Evolutionary conservation across 2,797 vertebrate species (phyloP), one percentile per base, ranked within the genome.

Genomic region (Borostomias antarcticus): DNA sequence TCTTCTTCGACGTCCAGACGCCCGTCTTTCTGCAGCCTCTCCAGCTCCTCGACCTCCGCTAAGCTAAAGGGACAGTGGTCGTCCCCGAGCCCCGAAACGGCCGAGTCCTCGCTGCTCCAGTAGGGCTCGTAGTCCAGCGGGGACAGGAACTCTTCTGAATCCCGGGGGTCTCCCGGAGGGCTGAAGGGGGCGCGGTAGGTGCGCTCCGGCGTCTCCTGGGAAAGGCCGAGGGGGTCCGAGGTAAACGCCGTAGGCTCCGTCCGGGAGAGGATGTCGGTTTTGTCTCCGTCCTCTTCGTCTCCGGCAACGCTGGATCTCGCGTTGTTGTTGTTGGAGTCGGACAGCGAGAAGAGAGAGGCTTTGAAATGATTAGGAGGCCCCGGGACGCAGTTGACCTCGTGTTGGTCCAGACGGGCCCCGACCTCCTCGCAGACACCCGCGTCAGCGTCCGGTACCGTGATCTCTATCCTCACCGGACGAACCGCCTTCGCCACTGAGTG

Each of bases 281-380:
- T 76, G 21, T 58, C 63, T 19, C 57, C 53, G 19, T 56, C 54
- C 54, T 73, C 17, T 17, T 56, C 68, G 56, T 25, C 28, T 69
- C 30, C 60, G 69, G 40, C 40, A n/a, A n/a, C n/a, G n/a, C 52
- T 54, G 30, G 58, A 33, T 50, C 82, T 80, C 6, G 66, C 77
- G 69, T 82, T 89, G 62, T 82, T 89, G 62, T 88, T 89, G 72
- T 89, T 90, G 1, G 85, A 72, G 76, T 85, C 82, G 30, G 85
- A 84, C 21, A 59, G 47, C n/a, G 54, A 33, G 61, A 43, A 40
- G 26, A 56, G 33, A 40, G 58, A 74, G 15, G 57, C 25, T 23
- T 63, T 69, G 3, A 56, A 58, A 53, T 53, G 25, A 66, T 37
- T 37, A 17, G 33, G 51, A 25, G 30, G 23, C 53, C 63, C 47